Conservation (phyloP, 2,888 invertebrate species). For the Drosophila atripex region DNA sequence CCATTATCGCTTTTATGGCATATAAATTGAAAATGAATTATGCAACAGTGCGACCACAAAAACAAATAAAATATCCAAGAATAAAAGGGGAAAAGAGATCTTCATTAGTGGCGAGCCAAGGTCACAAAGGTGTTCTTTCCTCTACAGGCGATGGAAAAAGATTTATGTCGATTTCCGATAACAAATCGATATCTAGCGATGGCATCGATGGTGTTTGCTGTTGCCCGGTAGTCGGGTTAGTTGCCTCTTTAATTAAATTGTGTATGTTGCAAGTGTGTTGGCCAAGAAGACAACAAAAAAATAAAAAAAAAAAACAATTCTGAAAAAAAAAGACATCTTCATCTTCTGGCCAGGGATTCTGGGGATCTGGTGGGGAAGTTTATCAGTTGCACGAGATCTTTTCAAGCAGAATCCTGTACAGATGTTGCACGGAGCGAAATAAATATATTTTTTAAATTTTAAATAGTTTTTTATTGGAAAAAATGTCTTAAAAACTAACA, state of each 20-base stretch:
- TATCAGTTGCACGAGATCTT: conserved; percentile 68
- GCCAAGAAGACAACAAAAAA: not conserved
- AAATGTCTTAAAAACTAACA: not conserved
- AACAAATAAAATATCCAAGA: not conserved
- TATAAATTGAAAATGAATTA: conserved; percentile 79
- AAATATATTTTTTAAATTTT: not conserved
- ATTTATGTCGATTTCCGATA: conserved; percentile 32
- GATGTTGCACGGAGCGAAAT: conserved; percentile 15
- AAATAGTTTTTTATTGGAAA: not conserved
- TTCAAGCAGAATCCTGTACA: conserved; percentile 31
- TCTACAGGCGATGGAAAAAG: not conserved
- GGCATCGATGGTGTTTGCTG: conserved; percentile 8
- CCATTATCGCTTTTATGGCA: conserved; percentile 75
- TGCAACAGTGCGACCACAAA: conserved; percentile 54
- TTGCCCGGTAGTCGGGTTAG: conserved; percentile 61
- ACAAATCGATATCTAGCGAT: conserved; percentile 24
- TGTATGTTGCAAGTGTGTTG: conserved; percentile 63
- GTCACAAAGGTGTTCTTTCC: conserved; percentile 13
- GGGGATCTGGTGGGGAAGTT: conserved; percentile 35
- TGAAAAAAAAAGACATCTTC: conserved; percentile 54
- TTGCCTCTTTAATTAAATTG: conserved; percentile 70
- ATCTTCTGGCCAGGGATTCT: conserved; percentile 51
- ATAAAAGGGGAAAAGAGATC: conserved; percentile 33
- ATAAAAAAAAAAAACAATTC: not conserved
- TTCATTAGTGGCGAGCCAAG: conserved; percentile 56